These are phyloP conservation scores for Mustela lutreola DNA, from an alignment of 2,113 vertebrate species.

Conservation along the genomic window DNA sequence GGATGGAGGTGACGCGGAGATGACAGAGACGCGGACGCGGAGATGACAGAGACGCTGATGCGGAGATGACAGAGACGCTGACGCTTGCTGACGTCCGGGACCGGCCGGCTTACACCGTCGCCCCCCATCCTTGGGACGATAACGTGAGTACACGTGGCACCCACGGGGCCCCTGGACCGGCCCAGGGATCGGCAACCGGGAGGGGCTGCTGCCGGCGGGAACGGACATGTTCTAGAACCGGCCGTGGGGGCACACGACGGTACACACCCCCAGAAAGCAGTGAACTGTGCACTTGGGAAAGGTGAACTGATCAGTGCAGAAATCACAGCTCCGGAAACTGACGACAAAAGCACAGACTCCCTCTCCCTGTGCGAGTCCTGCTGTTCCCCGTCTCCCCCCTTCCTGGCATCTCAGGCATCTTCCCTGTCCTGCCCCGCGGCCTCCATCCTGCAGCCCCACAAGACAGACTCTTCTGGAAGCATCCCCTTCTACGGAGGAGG, in stretches of 20 bases:
- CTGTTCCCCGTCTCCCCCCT: background rate
- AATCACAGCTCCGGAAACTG: fast-evolving
- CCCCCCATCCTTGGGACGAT: fast-evolving
- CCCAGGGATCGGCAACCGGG: background rate
- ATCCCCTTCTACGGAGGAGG: background rate
- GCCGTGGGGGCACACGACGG: too few relatives aligned
- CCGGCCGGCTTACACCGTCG: fast-evolving
- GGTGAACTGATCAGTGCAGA: background rate
- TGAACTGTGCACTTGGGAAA: fast-evolving
- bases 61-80: fast-evolving
- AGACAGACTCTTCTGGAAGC: fast-evolving
- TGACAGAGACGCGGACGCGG: too few relatives aligned
- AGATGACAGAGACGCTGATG: too few relatives aligned
- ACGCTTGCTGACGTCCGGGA: fast-evolving
- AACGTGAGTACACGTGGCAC: fast-evolving
- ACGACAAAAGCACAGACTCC: fast-evolving
- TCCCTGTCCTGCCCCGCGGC: fast-evolving
- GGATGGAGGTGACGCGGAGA: background rate
- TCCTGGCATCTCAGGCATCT: background rate
- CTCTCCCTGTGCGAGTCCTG: background rate
- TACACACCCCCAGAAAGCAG: fast-evolving
- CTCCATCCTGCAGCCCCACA: background rate
- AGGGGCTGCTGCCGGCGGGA: too few relatives aligned
- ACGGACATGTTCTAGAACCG: background rate
- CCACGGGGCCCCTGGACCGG: background rate